Base-by-base conservation (phyloP, 2,797 vertebrate genomes). In the Gallinago solitaria region DNA sequence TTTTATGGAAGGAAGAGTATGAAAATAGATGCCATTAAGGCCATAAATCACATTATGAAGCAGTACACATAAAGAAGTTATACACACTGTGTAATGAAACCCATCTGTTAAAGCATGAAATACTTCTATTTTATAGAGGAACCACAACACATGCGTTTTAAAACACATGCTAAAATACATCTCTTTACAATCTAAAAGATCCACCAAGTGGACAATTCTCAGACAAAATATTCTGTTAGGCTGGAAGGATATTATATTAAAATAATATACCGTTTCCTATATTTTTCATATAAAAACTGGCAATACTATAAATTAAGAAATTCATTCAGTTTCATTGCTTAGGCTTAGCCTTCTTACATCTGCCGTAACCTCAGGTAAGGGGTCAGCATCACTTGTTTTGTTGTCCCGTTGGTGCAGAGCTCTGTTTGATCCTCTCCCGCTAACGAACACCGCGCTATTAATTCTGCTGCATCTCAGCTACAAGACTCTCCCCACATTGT, bases 1-100 rank as follows among this genome's bases (percentile, higher is more conserved):
- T 96, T 93, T 94, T 81, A 83, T 94, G 84, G 95, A 96, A 95
- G 84, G 78, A 96, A 93, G 87, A 89, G 70, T 91, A 94, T 94
- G 92, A 94, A 91, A 96, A 92, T 81, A 91, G 91, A 83, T 95
- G 51, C 51, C 78, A 96, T 94, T 96, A 94, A 77, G 57, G 51
- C 51, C 71, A 91, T 90, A 96, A 95, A 95, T 96, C 81, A 91
- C 48, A 76, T 91, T 95, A 81, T 61, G 56, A 85, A 92, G 33
- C 75, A 95, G 91, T 90, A 83, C 59, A 78, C 45, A 81, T 82
- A 89, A 87, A 87, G 82, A 89, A 92, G 78, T 95, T 90, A 90
- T 65, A 67, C 35, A 65, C 59, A 48, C 20, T 37, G 24, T 88
- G n/a, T 91, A 93, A 95, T 94, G 78, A 96, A 96, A 90, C 56